A percentile compares a stretch with the other conserved stretches of the same genome.
These are phyloP conservation scores for Galemys pyrenaicus DNA, from an alignment of 2,113 vertebrate genomes.

Conservation along the genomic window DNA sequence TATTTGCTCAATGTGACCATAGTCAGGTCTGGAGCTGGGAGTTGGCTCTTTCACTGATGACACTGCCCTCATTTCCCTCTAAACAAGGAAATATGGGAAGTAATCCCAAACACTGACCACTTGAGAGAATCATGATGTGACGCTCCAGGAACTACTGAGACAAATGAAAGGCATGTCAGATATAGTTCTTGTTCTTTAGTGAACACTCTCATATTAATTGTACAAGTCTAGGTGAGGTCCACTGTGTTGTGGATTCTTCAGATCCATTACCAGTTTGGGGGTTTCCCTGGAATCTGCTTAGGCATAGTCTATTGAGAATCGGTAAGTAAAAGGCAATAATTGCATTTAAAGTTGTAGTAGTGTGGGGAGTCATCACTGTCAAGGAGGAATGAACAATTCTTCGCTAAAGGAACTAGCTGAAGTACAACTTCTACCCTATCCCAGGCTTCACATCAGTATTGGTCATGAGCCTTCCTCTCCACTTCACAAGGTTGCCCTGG, in stretches of 20 bases:
- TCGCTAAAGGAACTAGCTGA: too few species aligned
- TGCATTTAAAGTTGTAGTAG: neutral
- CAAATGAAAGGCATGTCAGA: neutral
- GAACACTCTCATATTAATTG: neutral
- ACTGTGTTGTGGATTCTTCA: neutral
- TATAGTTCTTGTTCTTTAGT: neutral
- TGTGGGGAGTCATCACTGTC: neutral
- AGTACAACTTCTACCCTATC: neutral
- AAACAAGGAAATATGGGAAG: neutral
- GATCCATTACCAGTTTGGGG: neutral
- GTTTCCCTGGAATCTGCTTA: constrained; percentile 13
- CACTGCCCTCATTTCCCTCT: neutral
- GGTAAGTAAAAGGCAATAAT: neutral
- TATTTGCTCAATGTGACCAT: neutral
- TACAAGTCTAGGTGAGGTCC: neutral
- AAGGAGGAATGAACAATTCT: neutral
- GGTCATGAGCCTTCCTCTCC: neutral
- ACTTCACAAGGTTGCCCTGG: neutral
- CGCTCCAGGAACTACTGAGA: neutral
- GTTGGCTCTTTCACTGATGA: neutral
- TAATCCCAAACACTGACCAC: neutral
- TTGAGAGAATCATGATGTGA: neutral
- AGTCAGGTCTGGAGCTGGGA: neutral
- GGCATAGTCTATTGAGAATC: neutral
- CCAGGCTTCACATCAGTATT: neutral